Base-by-base conservation (phyloP, 2,888 invertebrate species). In the Eudemis profundana region DNA sequence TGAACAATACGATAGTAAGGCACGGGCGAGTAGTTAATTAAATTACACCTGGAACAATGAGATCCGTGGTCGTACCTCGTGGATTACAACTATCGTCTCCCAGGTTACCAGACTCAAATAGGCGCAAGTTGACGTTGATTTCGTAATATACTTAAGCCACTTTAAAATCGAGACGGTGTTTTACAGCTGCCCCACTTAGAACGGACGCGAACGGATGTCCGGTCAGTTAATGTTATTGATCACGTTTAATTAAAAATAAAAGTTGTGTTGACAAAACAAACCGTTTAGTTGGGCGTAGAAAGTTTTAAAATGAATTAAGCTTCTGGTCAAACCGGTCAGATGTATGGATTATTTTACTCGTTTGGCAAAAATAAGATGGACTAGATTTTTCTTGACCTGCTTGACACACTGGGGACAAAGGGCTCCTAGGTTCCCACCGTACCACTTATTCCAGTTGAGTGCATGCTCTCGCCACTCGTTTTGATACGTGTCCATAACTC, bases 1-100 rank as follows among this genome's bases (percentile, higher is more conserved):
- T 38, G 53, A 60, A 65, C 60, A 65, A 60, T 65, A 60, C 49
- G 54, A 38, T 53, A 65, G 65, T 47, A 59, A 46, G 59, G 27
- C 27, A 73, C 69, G 71, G 67, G 60, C 63, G 71, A 73, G 74
- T 72, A 76, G 68, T 76, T 86, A 85, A 86, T 86, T 78, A 83
- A 84, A 86, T 87, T 85, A 84, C n/a, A n/a, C 79, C 74, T 79
- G 78, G 81, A 84, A 87, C 86, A 86, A 86, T 80, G 76, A 59
- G 65, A 77, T 80, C 81, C 82, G 86, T 86, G 87, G 86, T 82
- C 74, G 73, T 71, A 71, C 69, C 70, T 69, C 62, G 65, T 57
- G 68, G 69, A 70, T 73, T 62, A 66, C 47, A 40, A 40, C 46
- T 53, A 67, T 61, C 50, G 54, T 61, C 62, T 51, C 63, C 40